A percentile compares a stretch with the other conserved stretches of the same genome.
phyloP scores from a whole-genome alignment of 2,113 vertebrate genomes.

The Misgurnus anguillicaudatus region DNA sequence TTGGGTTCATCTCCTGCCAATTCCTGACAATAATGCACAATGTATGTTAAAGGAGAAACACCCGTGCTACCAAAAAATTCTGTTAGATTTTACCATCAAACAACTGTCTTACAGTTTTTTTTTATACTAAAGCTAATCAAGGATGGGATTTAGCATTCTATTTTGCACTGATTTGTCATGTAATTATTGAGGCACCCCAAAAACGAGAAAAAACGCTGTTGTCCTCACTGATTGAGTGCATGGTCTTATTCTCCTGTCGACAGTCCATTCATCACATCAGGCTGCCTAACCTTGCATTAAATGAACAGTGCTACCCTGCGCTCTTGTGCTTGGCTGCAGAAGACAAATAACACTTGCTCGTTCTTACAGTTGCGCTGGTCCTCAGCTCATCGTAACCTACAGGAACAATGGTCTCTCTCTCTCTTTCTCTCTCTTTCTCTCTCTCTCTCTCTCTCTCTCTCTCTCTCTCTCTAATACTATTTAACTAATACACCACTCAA shows the following conservation, averaged over 20 bases:
- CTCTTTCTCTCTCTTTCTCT: neutral
- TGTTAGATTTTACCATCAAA: too few species aligned
- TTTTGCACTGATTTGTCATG: constrained; percentile 63
- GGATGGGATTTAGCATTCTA: constrained; percentile 51
- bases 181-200: constrained; percentile 62
- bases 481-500: too few species aligned
- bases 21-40: too few species aligned
- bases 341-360: constrained; percentile 67
- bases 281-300: constrained; percentile 89
- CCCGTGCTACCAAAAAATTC: too few species aligned
- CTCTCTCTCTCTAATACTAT: neutral
- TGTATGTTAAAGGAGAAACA: too few species aligned
- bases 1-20: too few species aligned
- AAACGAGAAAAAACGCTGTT: constrained; percentile 63
- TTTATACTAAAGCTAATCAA: constrained; percentile 42
- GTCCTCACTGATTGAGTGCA: constrained; percentile 76
- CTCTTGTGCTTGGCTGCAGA: constrained; percentile 68
- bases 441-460: neutral
- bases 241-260: constrained; percentile 81
- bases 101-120: too few species aligned
- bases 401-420: neutral
- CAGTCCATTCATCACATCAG: constrained; percentile 86
- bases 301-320: constrained; percentile 84
- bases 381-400: neutral
- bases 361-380: constrained; percentile 18